Base-by-base conservation (phyloP, 2,113 vertebrate species). In the Glaucomys volans region DNA sequence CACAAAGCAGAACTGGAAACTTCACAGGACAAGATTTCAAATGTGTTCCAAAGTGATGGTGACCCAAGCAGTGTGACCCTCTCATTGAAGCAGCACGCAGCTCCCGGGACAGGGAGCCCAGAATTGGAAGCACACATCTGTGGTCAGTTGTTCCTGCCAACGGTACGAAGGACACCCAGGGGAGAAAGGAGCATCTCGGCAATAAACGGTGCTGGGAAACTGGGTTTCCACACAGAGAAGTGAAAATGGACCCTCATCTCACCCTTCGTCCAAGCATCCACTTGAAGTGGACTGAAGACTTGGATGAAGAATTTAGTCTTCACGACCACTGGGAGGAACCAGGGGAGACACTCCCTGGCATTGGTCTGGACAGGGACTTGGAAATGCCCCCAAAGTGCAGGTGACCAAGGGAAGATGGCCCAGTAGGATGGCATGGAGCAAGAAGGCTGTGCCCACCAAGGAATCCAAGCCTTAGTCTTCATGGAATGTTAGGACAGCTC, bases 281-380 rank as follows among this genome's bases (percentile, higher is more conserved):
- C 37, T 59, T 4, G 12, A 12, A 72, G 35, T 37, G 32, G 24
- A 30, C 24, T 7, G 59, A 47, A 26, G 52, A 22, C 20, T n/a
- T 26, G 42, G 35, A 28, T 40, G 20, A 72, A 7, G 50, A 62
- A 47, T 17, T 24, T 12, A 37, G 24, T 20, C 44, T 35, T 30
- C 7, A 2, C 35, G 17, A 16, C 30, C 3, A 0, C 6, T 7
- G 1, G 6, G 3, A 8, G 18, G 32, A 42, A 26, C 3, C 12
- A 1, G 5, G 52, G 37, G 40, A 7, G 42, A 28, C 12, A 4
- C 9, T 64, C 26, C 17, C 0, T 7, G 37, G 12, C 40, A 12
- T 2, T 14, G 12, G 9, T 26, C 12, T 40, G 30, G 40, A 1
- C 24, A n/a, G 30, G 18, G 37, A 26, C 35, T 57, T 28, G 26